Evolutionary conservation across 2,888 invertebrate species (phyloP).

Genomic region (Orchesellides sinensis): DNA sequence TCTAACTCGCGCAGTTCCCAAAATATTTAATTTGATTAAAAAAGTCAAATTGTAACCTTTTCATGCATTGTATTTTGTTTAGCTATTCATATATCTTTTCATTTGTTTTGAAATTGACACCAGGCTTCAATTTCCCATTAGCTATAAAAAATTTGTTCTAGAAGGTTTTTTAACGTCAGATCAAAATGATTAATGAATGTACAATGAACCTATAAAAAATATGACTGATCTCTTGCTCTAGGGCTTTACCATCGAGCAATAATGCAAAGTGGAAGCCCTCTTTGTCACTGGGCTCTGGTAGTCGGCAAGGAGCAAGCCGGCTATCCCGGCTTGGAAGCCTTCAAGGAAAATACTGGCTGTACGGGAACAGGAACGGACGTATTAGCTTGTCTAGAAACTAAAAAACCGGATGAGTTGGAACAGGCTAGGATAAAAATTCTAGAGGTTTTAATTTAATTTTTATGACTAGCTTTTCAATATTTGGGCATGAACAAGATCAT

Average conservation of each 20-base stretch:
- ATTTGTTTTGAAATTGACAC: no score
- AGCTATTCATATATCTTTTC: no score
- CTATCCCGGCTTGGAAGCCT: neutral
- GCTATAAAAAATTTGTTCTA: no score
- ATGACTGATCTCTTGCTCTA: neutral
- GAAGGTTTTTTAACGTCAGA: no score
- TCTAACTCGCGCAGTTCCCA: neutral
- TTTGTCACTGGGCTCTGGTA: slow-evolving; percentile 59
- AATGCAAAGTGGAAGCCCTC: slow-evolving; percentile 50
- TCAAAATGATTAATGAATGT: no score
- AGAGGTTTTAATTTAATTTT: no score
- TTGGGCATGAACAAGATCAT: no score
- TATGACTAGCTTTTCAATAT: no score
- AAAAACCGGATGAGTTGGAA: slow-evolving; percentile 26
- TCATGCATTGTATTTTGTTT: no score
- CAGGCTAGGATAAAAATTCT: slow-evolving; percentile 22
- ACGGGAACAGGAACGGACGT: neutral
- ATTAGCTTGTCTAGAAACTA: slow-evolving; percentile 16
- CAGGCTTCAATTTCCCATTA: no score
- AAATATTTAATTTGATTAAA: neutral
- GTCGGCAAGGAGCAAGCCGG: slow-evolving; percentile 28
- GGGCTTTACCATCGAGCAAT: slow-evolving; percentile 51
- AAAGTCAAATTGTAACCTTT: neutral
- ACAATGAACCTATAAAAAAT: no score
- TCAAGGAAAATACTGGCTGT: neutral